These are phyloP conservation scores for Pachliopta kotzebuea DNA, from an alignment of 2,888 invertebrate genomes.

Conservation along the genomic window DNA sequence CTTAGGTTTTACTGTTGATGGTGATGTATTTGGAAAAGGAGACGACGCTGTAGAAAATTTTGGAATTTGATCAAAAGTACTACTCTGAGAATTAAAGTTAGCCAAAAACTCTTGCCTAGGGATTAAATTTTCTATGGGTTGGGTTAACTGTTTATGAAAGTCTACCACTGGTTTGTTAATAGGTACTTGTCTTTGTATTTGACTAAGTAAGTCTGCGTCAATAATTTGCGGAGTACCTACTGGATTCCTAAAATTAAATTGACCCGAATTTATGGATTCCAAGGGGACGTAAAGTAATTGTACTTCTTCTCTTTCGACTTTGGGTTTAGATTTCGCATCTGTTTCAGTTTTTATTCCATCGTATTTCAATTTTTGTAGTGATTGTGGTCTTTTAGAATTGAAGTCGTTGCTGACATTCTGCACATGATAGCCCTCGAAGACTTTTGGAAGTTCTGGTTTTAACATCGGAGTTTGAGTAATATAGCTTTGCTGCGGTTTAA, in stretches of 20 bases:
- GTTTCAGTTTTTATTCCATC: slow-evolving; percentile 53
- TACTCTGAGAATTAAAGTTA: slow-evolving; percentile 56
- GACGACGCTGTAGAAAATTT: slow-evolving; percentile 62
- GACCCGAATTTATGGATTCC: slow-evolving; percentile 83
- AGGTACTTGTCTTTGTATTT: slow-evolving; percentile 48
- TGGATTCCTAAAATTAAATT: slow-evolving; percentile 64
- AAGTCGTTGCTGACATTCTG: slow-evolving; percentile 54
- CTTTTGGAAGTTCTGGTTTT: slow-evolving; percentile 57
- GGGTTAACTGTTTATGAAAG: slow-evolving; percentile 48
- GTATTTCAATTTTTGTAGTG: slow-evolving; percentile 63
- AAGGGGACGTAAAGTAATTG: slow-evolving; percentile 91
- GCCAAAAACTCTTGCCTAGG: slow-evolving; percentile 53
- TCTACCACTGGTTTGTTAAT: slow-evolving; percentile 39
- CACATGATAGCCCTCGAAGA: slow-evolving; percentile 66
- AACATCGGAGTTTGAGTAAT: slow-evolving; percentile 44
- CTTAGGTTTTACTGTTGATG: slow-evolving; percentile 60
- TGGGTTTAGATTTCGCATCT: slow-evolving; percentile 46
- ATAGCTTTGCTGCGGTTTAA: slow-evolving; percentile 53
- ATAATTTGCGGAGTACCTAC: slow-evolving; percentile 48
- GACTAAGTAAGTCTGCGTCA: slow-evolving; percentile 57
- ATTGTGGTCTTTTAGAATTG: slow-evolving; percentile 56
- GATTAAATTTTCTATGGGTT: slow-evolving; percentile 49
- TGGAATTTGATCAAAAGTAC: slow-evolving; percentile 55
- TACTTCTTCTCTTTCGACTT: slow-evolving; percentile 82
- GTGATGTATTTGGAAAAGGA: slow-evolving; percentile 63